Evolutionary conservation across 2,797 vertebrate species (phyloP), one percentile per base, ranked within the genome.

Genomic region (Rhadinocentrus ornatus): DNA sequence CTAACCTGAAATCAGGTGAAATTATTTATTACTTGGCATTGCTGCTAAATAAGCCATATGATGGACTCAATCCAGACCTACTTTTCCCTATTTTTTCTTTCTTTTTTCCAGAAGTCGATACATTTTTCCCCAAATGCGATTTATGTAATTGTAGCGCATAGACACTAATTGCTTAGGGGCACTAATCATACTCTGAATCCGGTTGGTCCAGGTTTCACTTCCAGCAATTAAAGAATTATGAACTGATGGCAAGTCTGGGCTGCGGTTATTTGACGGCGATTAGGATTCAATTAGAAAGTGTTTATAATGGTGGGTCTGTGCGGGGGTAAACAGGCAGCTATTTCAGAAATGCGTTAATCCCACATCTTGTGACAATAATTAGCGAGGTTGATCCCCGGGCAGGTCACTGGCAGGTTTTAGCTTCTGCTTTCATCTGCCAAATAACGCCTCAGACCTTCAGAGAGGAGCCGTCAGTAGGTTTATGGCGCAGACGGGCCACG

Each of bases 251-350:
- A 93, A 95, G 94, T 93, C 90, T 94, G 94, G 92, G 89, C 94
- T 91, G 92, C 89, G 90, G 95, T 95, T 95, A 97, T 99, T 97
- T 89, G 95, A 97, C 95, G 94, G 95, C 94, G 96, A 99, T 99
- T 98, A 98, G 95, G 96, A 97, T 96, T 98, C 97, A 97, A 99
- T 99, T 98, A 98, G 94, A 96, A 99, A 96, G 96, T 94, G 96
- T 96, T 99, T 98, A 97, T 96, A 95, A 94, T 89, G 88, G 93
- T 76, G 84, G 93, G 86, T 92, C 95, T 95, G 94, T 88, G 88
- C 90, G 90, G 93, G 94, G 94, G 95, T 97, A 98, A 97, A 97
- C 96, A 98, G 95, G 90, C 96, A 97, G 95, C 94, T 97, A 99
- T 98, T 97, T 91, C 95, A 99, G 96, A 96, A 97, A 99, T 99